phyloP scores from a whole-genome alignment of 2,113 vertebrate genomes.

The Festucalex cinctus region DNA sequence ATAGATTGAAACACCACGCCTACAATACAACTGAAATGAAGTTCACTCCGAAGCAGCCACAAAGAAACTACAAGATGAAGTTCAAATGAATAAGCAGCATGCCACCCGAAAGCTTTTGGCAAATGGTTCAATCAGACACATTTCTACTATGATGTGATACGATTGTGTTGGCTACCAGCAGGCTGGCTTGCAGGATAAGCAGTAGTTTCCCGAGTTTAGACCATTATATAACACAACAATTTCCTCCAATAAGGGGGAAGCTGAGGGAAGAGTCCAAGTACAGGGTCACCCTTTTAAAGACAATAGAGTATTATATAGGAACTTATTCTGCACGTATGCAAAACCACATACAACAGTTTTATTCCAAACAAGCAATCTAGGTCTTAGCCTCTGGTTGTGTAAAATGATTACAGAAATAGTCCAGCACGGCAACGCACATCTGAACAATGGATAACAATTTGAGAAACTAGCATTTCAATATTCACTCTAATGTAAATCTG shows the following conservation, averaged over 20 bases:
- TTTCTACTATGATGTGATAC: slow-evolving; percentile 13
- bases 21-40: background rate
- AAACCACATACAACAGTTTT: background rate
- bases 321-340: background rate
- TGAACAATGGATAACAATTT: background rate
- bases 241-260: slow-evolving; percentile 32
- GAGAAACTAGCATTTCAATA: background rate
- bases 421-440: background rate
- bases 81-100: background rate
- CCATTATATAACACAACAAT: slow-evolving; percentile 54
- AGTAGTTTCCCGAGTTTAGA: slow-evolving; percentile 25
- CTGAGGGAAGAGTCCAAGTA: slow-evolving; percentile 25
- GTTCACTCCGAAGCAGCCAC: background rate
- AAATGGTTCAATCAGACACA: slow-evolving; percentile 3
- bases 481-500: background rate
- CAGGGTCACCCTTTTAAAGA: slow-evolving; percentile 34
- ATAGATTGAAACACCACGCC: background rate
- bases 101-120: background rate
- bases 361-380: background rate
- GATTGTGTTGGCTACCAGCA: slow-evolving; percentile 18
- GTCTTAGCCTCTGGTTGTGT: background rate
- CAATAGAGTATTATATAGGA: slow-evolving; percentile 12
- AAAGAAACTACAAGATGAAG: background rate
- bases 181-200: slow-evolving; percentile 32
- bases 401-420: background rate